Evolutionary conservation across 2,888 invertebrate genomes (phyloP).

Genomic region (Hecatera dysodea): DNA sequence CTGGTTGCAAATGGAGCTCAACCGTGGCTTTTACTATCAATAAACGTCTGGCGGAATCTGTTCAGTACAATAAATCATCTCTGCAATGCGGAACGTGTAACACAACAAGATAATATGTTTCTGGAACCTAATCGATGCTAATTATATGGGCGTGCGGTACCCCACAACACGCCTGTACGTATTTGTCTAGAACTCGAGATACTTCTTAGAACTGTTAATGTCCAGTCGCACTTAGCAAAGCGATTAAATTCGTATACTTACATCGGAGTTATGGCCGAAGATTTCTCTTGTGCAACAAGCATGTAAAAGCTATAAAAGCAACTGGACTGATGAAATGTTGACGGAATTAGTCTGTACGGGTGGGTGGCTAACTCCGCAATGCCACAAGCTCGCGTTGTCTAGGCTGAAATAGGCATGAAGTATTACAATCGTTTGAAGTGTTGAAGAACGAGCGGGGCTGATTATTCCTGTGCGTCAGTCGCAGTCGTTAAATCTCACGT

Average conservation of each 20-base stretch:
- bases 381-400: slow-evolving; percentile 4
- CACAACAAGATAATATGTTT: slow-evolving; percentile 42
- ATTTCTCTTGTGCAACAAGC: slow-evolving; percentile 18
- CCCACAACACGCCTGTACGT: slow-evolving; percentile 30
- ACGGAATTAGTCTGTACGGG: slow-evolving; percentile 12
- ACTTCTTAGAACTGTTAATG: slow-evolving; percentile 42
- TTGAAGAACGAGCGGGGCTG: slow-evolving; percentile 27
- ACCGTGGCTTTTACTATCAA: slow-evolving; percentile 59
- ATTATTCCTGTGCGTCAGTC: slow-evolving; percentile 28
- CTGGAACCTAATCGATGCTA: slow-evolving; percentile 40
- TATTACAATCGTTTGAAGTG: slow-evolving; percentile 23
- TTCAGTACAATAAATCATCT: slow-evolving; percentile 53
- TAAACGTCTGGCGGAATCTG: slow-evolving; percentile 61
- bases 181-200: slow-evolving; percentile 16
- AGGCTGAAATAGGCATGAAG: slow-evolving; percentile 20
- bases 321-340: slow-evolving; percentile 16
- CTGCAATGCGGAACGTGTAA: slow-evolving; percentile 53
- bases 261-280: slow-evolving; percentile 25
- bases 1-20: neutral
- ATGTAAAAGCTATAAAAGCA: slow-evolving; percentile 26
- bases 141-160: slow-evolving; percentile 32
- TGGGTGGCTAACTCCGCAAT: slow-evolving; percentile 3
- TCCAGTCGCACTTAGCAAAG: slow-evolving; percentile 24
- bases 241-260: slow-evolving; percentile 41
- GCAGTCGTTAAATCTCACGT: slow-evolving; percentile 35